Conservation (phyloP, 2,113 vertebrate genomes). For the Oriolus oriolus region DNA sequence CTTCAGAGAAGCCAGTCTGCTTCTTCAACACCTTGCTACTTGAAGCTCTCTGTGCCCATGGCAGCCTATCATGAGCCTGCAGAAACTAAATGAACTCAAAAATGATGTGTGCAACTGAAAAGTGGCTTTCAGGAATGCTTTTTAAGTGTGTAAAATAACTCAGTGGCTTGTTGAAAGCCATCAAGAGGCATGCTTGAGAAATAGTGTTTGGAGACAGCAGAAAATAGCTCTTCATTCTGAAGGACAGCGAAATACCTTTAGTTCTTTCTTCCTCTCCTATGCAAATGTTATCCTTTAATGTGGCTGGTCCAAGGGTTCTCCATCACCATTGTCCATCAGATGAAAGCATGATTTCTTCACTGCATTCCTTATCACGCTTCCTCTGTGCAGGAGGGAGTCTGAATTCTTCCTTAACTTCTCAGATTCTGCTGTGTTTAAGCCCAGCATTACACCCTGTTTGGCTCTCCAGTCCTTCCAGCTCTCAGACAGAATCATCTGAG, state of each 20-base stretch:
- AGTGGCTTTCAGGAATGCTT: constrained; percentile 15
- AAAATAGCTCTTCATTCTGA: constrained; percentile 17
- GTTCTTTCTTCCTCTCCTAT: neutral
- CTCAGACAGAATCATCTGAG: constrained; percentile 9
- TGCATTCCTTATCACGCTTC: neutral
- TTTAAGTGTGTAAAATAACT: constrained; percentile 9
- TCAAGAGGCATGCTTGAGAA: neutral
- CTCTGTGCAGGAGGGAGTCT: neutral
- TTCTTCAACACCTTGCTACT: constrained; percentile 10
- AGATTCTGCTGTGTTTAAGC: neutral
- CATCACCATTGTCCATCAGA: neutral
- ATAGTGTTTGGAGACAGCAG: neutral
- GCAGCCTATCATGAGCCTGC: neutral
- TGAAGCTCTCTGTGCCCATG: neutral
- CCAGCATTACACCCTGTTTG: neutral
- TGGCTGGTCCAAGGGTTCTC: neutral
- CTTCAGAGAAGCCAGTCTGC: neutral
- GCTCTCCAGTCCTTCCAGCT: neutral
- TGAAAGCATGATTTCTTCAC: neutral
- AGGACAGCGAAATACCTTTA: neutral
- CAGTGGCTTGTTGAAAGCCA: constrained; percentile 19
- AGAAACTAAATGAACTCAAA: neutral
- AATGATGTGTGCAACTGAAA: neutral
- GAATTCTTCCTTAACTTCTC: neutral
- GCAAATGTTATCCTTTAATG: constrained; percentile 4